Evolutionary conservation across 2,797 vertebrate genomes (phyloP), one percentile per base, ranked within the genome.

Genomic region (Chelon labrosus): DNA sequence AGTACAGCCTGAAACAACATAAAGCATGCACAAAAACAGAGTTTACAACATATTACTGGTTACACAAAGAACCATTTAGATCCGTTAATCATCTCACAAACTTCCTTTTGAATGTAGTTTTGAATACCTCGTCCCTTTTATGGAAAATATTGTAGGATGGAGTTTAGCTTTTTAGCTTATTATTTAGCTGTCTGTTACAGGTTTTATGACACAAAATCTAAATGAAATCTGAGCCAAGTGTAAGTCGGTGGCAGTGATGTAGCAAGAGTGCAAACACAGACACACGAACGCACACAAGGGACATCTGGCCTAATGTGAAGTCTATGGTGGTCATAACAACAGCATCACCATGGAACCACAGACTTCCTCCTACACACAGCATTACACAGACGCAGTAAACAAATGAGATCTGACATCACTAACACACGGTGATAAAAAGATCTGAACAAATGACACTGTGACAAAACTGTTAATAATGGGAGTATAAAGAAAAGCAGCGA

Each of bases 291-390:
- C 38, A 64, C 79, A 65, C 66, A 38, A 8, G 80, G 80, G 80
- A 83, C 53, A 69, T 56, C 62, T 75, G 61, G 54, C 44, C 69
- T 65, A 72, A 31, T 38, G 46, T 78, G 57, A 60, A 80, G 61
- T 64, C 65, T 55, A 74, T 61, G 37, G 88, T 83, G 81, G 57
- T 68, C 76, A 80, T 88, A 86, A 88, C 85, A 82, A 84, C 91
- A 73, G 20, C 52, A 54, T 85, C 79, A 57, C 83, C 70, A 88
- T 81, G 79, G 77, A 84, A 61, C 67, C 67, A 20, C 61, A 88
- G 50, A 31, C 59, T 67, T 84, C 62, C 75, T 75, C 38, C 53
- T 53, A 31, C 85, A 74, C 64, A 41, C 31, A 61, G 54, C 75
- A 73, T 69, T 77, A 81, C 53, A 74, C 59, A 55, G 31, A 47